phyloP scores from a whole-genome alignment of 2,888 invertebrate genomes.

The Nomada lathburiana region DNA sequence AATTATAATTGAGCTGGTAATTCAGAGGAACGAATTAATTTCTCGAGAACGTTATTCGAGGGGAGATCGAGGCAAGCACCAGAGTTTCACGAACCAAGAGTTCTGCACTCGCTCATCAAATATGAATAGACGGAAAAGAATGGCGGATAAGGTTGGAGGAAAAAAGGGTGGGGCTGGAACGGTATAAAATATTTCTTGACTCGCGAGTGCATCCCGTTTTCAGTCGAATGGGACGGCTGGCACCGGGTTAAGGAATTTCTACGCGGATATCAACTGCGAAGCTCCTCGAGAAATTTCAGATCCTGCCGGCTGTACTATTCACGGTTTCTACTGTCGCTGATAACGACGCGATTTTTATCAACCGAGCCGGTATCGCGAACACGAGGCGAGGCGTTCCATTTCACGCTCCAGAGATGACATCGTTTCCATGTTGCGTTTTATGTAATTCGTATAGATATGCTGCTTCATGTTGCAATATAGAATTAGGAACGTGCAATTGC shows the following conservation, averaged over 20 bases:
- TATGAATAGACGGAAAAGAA: constrained; percentile 74
- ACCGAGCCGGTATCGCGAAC: constrained; percentile 16
- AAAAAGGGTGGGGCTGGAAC: constrained; percentile 34
- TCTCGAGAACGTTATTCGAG: constrained; percentile 48
- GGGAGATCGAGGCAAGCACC: constrained; percentile 25
- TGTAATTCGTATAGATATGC: not conserved
- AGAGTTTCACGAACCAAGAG: constrained; percentile 46
- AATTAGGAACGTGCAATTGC: not conserved
- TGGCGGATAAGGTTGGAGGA: constrained; percentile 67
- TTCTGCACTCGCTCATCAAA: constrained; percentile 73
- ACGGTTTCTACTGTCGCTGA: constrained; percentile 29
- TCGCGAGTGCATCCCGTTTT: constrained; percentile 70
- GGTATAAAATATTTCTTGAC: constrained; percentile 76
- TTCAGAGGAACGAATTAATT: constrained; percentile 68
- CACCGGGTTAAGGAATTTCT: constrained; percentile 61
- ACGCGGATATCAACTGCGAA: constrained; percentile 62
- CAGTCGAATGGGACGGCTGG: constrained; percentile 45
- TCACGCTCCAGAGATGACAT: constrained; percentile 28
- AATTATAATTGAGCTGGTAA: constrained; percentile 42
- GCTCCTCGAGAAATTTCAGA: constrained; percentile 57
- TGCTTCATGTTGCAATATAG: not conserved
- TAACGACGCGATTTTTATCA: constrained; percentile 54
- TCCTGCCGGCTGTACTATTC: constrained; percentile 17
- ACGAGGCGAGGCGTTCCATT: constrained; percentile 17
- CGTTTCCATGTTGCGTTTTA: constrained; percentile 14